Base-by-base conservation (phyloP, 2,888 invertebrate species). In the Antitype chi region DNA sequence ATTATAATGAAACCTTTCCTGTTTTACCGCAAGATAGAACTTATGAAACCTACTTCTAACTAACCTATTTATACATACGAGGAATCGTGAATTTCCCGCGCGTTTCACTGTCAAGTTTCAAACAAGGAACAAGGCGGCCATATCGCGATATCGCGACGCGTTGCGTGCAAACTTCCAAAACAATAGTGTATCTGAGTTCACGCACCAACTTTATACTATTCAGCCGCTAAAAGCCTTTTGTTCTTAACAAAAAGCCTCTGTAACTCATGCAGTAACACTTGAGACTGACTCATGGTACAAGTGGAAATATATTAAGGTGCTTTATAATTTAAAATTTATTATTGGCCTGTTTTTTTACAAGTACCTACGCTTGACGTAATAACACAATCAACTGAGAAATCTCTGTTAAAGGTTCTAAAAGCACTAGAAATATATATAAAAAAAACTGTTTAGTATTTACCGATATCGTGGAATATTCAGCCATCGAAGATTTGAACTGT, bases 221-320 rank as follows among this genome's bases (percentile, higher is more conserved):
- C 89, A 88, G 83, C 87, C 87, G 89, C 89, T 93, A 92, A 93
- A 93, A 91, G 91, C 90, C 93, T 91, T 93, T 94, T 94, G 94
- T 94, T 92, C 88, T 84, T 86, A 91, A 92, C 94, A 92, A 94
- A 93, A 94, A 91, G 91, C 91, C 89, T 87, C 87, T 91, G 91
- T 94, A 91, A 94, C 92, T 94, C 93, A 93, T 93, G 91, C 91
- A 91, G 91, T 89, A 90, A 91, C 90, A 91, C 90, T 92, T 90
- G 87, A 90, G 88, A 90, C 85, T 83, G 77, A 70, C 64, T 66
- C 80, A 63, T 86, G 87, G 87, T 85, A 81, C 85, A 90, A 90
- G 87, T 70, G 32, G 60, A 68, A 82, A 82, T 70, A 60, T 62
- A 77, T 17, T 32, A 63, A 25, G 52, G 23, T 55, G 43, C 7